Evolutionary conservation across 2,113 vertebrate genomes (phyloP).

Genomic region (Aegotheles bennettii): DNA sequence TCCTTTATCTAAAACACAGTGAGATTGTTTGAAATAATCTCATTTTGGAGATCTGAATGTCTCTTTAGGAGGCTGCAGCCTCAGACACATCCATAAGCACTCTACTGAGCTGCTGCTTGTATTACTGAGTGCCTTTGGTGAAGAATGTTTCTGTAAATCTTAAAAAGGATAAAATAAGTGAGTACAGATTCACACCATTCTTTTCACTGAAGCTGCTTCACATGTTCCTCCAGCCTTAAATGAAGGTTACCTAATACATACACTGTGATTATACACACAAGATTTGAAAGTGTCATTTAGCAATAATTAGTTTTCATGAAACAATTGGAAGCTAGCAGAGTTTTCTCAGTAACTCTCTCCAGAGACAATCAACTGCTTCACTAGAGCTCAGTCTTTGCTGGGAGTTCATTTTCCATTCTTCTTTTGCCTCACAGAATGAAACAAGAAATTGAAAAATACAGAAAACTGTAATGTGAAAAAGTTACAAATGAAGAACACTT

Average conservation of each 20-base stretch:
- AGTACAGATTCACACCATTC: neutral
- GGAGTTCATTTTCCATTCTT: slow-evolving; percentile 40
- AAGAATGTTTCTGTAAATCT: neutral
- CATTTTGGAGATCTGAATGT: neutral
- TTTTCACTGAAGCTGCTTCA: neutral
- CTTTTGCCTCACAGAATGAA: neutral
- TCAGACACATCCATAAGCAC: neutral
- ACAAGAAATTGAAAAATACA: neutral
- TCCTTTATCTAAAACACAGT: neutral
- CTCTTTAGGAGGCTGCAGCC: neutral
- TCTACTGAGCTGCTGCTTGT: neutral
- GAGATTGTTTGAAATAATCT: neutral
- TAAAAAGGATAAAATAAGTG: neutral
- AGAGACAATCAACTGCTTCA: slow-evolving; percentile 52
- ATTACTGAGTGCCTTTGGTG: neutral
- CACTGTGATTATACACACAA: slow-evolving; percentile 12
- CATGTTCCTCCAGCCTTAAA: slow-evolving; percentile 29
- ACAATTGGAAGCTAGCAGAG: slow-evolving; percentile 60
- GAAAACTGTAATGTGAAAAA: neutral
- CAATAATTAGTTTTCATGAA: slow-evolving; percentile 65
- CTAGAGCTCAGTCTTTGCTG: slow-evolving; percentile 42
- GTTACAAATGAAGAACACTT: neutral
- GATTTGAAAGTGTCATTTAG: slow-evolving; percentile 53
- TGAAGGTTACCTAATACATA: neutral
- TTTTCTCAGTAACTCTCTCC: slow-evolving; percentile 54